Evolutionary conservation across 2,888 invertebrate genomes (phyloP), one percentile per base, ranked within the genome.

Genomic region (Stenodera caucasica): DNA sequence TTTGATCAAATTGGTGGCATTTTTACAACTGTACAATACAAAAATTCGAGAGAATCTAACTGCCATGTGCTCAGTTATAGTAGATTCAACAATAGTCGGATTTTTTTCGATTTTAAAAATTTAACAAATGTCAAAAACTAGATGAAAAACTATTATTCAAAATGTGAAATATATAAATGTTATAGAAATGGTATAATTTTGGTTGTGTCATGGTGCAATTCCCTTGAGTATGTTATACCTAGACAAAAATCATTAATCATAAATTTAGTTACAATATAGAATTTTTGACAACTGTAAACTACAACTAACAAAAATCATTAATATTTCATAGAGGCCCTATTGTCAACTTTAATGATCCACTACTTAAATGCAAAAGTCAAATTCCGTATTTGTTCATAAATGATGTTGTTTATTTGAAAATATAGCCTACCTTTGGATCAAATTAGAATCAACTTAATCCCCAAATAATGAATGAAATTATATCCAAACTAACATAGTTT

Each of bases 311-410:
- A 78, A 77, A 79, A 80, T 80, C 78, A 80, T 80, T 81, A 80
- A 84, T 83, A 83, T 83, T 81, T 83, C 81, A 81, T 81, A 80
- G 80, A 81, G 78, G 78, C 72, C 74, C 74, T 73, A 76, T 78
- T 80, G 78, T 78, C 68, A 68, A 62, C 59, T 60, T 65, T 77
- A 77, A 78, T 78, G 77, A 76, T 77, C 71, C 70, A 63, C 57
- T 58, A 68, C 52, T 55, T 32, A 60, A 67, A 69, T 64, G 64
- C 68, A 68, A 62, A 66, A 69, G 67, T 64, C 67, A 64, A 59
- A 58, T 55, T 50, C 58, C 55, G 37, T 53, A 30, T 18, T 29
- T 14, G 57, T 55, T 26, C 55, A 56, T 29, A 60, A 62, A 62
- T 61, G 62, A 60, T 63, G 63, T 60, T 63, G 63, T 63, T 63